These are phyloP conservation scores for Petromus typicus DNA, from an alignment of 2,113 vertebrate species.

Conservation along the genomic window DNA sequence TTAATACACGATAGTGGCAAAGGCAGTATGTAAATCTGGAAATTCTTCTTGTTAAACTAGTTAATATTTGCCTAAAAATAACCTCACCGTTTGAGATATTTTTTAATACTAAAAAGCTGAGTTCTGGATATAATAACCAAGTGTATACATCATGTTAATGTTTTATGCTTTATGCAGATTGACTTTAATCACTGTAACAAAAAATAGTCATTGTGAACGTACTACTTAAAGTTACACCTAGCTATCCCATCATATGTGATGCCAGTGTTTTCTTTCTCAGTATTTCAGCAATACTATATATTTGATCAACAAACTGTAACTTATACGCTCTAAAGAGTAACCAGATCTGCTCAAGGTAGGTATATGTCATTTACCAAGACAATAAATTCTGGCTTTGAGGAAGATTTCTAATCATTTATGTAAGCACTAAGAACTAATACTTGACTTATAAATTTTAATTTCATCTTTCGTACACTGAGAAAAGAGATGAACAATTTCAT, in stretches of 20 bases:
- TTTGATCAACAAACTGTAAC: constrained; percentile 31
- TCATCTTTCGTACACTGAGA: constrained; percentile 89
- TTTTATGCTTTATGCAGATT: neutral
- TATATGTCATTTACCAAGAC: constrained; percentile 33
- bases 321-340: constrained; percentile 56
- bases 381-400: constrained; percentile 27
- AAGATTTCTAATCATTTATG: constrained; percentile 9
- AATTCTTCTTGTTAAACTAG: constrained; percentile 40
- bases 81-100: neutral
- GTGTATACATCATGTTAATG: neutral
- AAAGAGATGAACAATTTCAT: constrained; percentile 89
- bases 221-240: constrained; percentile 15
- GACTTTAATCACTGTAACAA: constrained; percentile 27
- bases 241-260: constrained; percentile 7
- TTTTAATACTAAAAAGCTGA: constrained; percentile 45
- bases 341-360: constrained; percentile 19
- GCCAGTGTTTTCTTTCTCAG: constrained; percentile 38
- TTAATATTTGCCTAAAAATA: constrained; percentile 57
- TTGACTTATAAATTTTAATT: constrained; percentile 88
- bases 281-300: constrained; percentile 47
- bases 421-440: constrained; percentile 52
- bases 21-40: constrained; percentile 28
- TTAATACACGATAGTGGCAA: neutral
- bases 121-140: neutral
- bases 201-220: neutral